These are phyloP conservation scores for Chascanopsetta lugubris DNA, from an alignment of 2,113 vertebrate genomes.

Conservation along the genomic window DNA sequence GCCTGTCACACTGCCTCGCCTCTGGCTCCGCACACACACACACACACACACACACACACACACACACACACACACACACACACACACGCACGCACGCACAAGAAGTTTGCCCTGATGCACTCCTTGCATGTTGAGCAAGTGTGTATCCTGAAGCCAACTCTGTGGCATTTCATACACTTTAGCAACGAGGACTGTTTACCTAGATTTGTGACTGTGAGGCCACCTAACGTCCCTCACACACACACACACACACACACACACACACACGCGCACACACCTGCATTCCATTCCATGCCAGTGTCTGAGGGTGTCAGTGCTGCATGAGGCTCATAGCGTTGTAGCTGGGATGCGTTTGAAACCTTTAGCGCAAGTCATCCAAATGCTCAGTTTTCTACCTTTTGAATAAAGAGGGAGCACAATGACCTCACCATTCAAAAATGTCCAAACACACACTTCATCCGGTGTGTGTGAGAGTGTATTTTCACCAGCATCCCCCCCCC, in stretches of 20 bases:
- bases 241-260: neutral
- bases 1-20: conserved; percentile 62
- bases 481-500: neutral
- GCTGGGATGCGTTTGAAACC: neutral
- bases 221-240: neutral
- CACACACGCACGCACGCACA: too few relatives aligned
- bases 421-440: conserved; percentile 38
- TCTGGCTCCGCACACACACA: conserved; percentile 22
- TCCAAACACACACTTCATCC: conserved; percentile 1
- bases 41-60: too few relatives aligned
- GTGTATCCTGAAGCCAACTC: neutral
- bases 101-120: neutral
- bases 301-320: too few relatives aligned
- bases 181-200: neutral
- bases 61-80: too few relatives aligned
- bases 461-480: neutral
- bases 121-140: neutral
- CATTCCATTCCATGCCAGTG: too few relatives aligned
- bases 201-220: neutral
- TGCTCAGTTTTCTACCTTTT: neutral
- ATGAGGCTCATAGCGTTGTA: too few relatives aligned
- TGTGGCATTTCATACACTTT: neutral
- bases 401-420: conserved; percentile 6
- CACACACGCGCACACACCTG: neutral
- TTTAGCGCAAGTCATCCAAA: neutral